Base-by-base conservation (phyloP, 2,888 invertebrate genomes). In the Ptychoptera albimana region DNA sequence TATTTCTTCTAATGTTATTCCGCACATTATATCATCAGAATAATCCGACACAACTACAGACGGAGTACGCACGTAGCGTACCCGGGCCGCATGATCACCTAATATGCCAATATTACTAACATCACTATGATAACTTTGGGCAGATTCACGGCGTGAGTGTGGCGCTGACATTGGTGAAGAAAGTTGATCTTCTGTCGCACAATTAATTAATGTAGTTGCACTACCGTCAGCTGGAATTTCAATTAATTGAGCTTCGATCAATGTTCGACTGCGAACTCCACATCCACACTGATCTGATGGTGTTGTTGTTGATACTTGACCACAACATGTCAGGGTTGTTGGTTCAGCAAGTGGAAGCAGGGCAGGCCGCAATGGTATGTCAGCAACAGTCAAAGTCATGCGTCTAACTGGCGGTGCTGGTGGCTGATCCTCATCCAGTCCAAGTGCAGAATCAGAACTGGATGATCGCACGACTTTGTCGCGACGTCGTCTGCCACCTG, bases 11-110 rank as follows among this genome's bases (percentile, higher is more conserved):
- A 74, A 61, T 23, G 72, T 73, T 13, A 74, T 63, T 42, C 72
- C 72, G 45, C 64, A 65, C 53, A 71, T 66, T 7, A 73, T 66
- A 55, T 78, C 85, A 55, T 86, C 86, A 0, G 85, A 85, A 57
- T 86, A 86, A 60, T 88, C 88, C 56, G 85, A 86, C 37, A 88
- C 84, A 3, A 88, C 85, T 39, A 88, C 86, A 45, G 86, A 86
- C 0, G 88, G 88, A 0, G 86, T 85, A 47, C 86, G 67, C 62
- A 83, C 82, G 54, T 77, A 82, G 5, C 76, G 64, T 45, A 69
- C 68, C 56, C 53, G 65, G 69, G 50, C 72, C 57, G 50, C 69
- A 61, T 55, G 68, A 67, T 49, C 64, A 23, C 23, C 23, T 23
- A 23, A 23, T 23, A 7, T 23, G 57, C 51, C 71, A 51, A 66